Percentiles rank a stretch among this genome's conserved stretches.
Evolutionary conservation across 2,888 invertebrate species (phyloP).

Genomic region (Maniola hyperantus): DNA sequence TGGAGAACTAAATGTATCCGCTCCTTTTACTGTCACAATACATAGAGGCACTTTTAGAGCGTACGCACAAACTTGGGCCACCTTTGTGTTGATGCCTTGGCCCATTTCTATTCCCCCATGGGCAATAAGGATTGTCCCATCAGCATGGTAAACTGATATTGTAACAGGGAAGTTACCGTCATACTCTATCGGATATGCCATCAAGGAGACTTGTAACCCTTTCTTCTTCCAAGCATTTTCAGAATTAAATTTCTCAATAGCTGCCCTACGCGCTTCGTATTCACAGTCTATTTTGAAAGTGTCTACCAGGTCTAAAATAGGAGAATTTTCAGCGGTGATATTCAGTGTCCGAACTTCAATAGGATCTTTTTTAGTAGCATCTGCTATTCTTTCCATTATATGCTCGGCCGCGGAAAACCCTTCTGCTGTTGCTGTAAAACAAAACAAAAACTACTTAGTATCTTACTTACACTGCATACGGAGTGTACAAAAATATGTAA

Average conservation of each 20-base stretch:
- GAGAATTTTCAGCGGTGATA: constrained; percentile 57
- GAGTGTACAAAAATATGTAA: no score
- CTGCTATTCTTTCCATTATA: constrained; percentile 87
- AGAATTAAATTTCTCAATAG: constrained; percentile 81
- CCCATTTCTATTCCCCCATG: constrained; percentile 89
- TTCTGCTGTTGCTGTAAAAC: constrained; percentile 78
- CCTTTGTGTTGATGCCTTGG: constrained; percentile 88
- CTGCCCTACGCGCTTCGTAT: constrained; percentile 75
- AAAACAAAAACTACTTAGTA: not conserved
- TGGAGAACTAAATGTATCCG: constrained; percentile 85
- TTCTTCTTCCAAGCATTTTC: constrained; percentile 90
- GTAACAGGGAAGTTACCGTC: constrained; percentile 81
- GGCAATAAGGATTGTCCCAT: constrained; percentile 85
- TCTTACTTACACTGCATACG: no score
- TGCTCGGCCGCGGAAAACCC: constrained; percentile 82
- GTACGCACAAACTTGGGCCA: constrained; percentile 87
- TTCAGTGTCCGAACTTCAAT: constrained; percentile 82
- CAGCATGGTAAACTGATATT: constrained; percentile 85
- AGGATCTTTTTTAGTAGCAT: constrained; percentile 79
- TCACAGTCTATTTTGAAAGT: constrained; percentile 82
- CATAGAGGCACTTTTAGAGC: constrained; percentile 85
- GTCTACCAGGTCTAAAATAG: constrained; percentile 76
- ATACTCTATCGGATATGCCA: constrained; percentile 84
- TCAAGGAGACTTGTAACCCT: constrained; percentile 83
- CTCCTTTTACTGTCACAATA: constrained; percentile 82